Evolutionary conservation across 2,888 invertebrate species (phyloP), one percentile per base, ranked within the genome.

Genomic region (Lysandra coridon): DNA sequence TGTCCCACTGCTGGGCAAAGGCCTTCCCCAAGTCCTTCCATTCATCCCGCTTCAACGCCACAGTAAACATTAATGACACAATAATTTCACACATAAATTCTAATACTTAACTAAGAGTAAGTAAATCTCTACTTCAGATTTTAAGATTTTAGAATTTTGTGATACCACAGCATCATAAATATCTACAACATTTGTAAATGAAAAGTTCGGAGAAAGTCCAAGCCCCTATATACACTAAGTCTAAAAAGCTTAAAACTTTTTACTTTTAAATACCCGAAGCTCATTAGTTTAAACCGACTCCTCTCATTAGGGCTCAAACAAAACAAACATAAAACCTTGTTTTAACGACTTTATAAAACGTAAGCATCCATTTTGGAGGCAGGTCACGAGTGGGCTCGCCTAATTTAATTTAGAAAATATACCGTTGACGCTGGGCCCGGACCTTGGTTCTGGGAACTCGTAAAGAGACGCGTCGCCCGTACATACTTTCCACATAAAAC

Each of bases 321-420:
- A 37, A 69, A 69, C 37, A 37, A 69, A 23, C 69, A 69, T 69
- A 37, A 69, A 69, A 69, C 14, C 33, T 69, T 69, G 33, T 75
- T 75, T 75, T 75, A 75, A 75, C 49, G 75, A 75, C 44, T 75
- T 44, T 75, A 75, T 75, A 75, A 75, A 75, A 75, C 44, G 75
- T 44, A 69, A 69, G 69, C 69, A 69, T 69, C 69, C 33, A 85
- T 84, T 83, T 82, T 78, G 80, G 79, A 83, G 82, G 81, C 84
- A 81, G 82, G 86, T 87, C 87, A 86, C 88, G 87, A 86, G 83
- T 85, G 88, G 87, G 85, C 86, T 87, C 88, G 87, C 85, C 87
- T 86, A 87, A 88, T 89, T 91, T 90, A 90, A 91, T 91, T 91
- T 89, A 89, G 88, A 88, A 85, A 86, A 88, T 90, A 88, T 90